A percentile compares a stretch with the other conserved stretches of the same genome.
phyloP scores from a whole-genome alignment of 2,797 vertebrate species.

The Crocodylus rhombifer region DNA sequence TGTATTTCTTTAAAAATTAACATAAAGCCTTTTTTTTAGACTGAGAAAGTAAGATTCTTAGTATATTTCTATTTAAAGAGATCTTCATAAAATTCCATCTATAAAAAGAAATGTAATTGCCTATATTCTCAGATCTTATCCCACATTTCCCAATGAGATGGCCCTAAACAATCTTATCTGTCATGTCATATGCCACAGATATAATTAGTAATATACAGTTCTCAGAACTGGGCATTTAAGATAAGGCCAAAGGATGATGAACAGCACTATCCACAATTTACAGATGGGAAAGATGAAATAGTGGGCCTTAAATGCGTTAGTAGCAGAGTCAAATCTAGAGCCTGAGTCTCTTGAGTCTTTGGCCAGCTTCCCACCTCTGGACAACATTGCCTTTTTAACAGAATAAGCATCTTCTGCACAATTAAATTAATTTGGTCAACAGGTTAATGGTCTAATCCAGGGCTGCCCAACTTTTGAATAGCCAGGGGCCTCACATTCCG shows the following conservation, averaged over 20 bases:
- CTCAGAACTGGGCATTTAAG: neutral
- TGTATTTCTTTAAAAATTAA: constrained; percentile 12
- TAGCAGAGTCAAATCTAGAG: neutral
- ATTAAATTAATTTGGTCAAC: neutral
- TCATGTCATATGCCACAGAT: neutral
- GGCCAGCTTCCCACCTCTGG: neutral
- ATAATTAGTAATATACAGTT: neutral
- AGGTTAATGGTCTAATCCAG: neutral
- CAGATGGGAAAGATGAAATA: neutral
- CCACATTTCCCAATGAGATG: neutral
- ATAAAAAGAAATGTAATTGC: constrained; percentile 10
- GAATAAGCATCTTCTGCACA: neutral
- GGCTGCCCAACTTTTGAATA: no score
- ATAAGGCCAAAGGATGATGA: neutral
- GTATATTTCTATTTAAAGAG: neutral
- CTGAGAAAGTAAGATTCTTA: no score
- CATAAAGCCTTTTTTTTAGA: neutral
- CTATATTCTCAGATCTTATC: neutral
- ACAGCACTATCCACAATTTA: neutral
- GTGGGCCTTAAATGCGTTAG: neutral
- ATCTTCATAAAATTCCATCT: constrained; percentile 5
- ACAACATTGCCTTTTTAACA: neutral
- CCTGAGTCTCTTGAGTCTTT: neutral
- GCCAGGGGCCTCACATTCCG: no score
- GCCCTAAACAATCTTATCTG: neutral